Base-by-base conservation (phyloP, 2,113 vertebrate genomes). In the Arothron firmamentum region DNA sequence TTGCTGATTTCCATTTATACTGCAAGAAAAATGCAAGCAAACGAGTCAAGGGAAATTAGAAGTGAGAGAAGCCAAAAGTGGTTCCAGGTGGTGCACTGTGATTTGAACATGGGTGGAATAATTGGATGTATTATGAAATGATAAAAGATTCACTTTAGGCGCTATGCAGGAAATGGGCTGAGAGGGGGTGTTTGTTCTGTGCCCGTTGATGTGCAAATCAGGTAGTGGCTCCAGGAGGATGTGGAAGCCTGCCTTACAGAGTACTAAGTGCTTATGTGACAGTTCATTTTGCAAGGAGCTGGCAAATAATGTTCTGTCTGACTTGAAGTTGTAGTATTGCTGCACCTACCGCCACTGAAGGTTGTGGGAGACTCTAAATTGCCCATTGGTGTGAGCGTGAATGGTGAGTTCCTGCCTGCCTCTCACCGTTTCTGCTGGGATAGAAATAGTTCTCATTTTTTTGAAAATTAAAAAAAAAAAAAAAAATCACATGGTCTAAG, bases 71-170 rank as follows among this genome's bases (percentile, higher is more conserved):
- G 70, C 76, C 78, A 84, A 85, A 28, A 88, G 82, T 84, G 82
- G 74, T 84, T 87, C 87, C 85, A 85, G 87, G 87, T 86, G 85
- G 78, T 57, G 72, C 70, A 52, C 78, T 79, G 81, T 85, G 81
- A 80, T 84, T 87, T 83, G 82, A 85, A 84, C 76, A 83, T 70
- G 64, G 79, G 25, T 74, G 81, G 71, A 67, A 79, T 87, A 88
- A 88, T 81, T 85, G 75, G 78, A 72, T 83, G 80, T 85, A 84
- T 88, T 87, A 88, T 79, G 79, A 87, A 86, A 83, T 80, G 82
- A 84, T 88, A 80, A 85, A 87, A 87, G 82, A 88, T 88, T 86
- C 84, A 89, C 84, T 80, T 78, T 56, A 70, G 53, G 67, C 8
- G 57, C 62, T 59, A 52, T 76, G 79, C 83, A 72, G 85, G 81